Percentiles rank a stretch among this genome's conserved stretches.
Evolutionary conservation across 2,797 vertebrate genomes (phyloP).

Genomic region (Catamblyrhynchus diadema): DNA sequence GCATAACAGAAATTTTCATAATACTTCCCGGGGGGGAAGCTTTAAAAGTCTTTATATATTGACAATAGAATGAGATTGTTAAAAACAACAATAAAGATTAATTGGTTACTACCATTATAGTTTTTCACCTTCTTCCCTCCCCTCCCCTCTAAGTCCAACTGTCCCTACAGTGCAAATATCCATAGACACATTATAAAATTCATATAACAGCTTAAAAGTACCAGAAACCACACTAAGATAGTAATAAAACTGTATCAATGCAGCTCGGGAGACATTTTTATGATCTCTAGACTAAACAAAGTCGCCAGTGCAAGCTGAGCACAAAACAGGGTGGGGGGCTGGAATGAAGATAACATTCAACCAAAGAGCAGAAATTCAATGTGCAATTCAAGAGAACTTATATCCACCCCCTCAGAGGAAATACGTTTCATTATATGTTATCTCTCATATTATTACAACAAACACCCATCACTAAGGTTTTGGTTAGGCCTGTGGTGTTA

Average conservation of each 20-base stretch:
- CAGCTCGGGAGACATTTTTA: background rate
- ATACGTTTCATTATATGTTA: background rate
- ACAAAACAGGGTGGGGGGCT: background rate
- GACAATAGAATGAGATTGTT: background rate
- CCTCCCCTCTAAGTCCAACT: background rate
- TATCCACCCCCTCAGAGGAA: background rate
- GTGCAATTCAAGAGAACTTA: background rate
- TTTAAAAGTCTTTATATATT: background rate
- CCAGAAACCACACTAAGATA: background rate
- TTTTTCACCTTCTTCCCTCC: background rate
- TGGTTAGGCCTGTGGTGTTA: background rate
- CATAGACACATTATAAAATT: background rate
- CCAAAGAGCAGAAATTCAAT: background rate
- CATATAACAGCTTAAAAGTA: background rate
- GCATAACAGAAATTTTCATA: background rate
- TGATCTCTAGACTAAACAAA: slow-evolving; percentile 59
- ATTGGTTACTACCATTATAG: background rate
- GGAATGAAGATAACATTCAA: background rate
- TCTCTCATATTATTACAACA: background rate
- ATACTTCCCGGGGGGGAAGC: background rate
- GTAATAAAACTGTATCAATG: background rate
- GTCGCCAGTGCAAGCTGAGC: background rate
- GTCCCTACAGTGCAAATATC: background rate
- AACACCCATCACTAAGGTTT: background rate
- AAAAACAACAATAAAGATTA: background rate